phyloP scores from a whole-genome alignment of 2,113 vertebrate genomes.

The Larimichthys crocea region DNA sequence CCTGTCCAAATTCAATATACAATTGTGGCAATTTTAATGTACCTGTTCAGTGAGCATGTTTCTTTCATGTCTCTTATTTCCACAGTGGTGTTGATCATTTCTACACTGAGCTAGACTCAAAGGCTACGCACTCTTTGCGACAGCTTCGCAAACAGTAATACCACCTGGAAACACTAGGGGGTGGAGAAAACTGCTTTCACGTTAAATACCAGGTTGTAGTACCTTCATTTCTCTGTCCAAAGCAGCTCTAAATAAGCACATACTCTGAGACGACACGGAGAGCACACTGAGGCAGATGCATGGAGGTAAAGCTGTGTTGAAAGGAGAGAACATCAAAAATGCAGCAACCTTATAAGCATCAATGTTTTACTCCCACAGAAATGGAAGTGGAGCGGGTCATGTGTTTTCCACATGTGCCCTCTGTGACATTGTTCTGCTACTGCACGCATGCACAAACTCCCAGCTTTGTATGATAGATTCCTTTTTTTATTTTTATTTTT shows the following conservation, averaged over 20 bases:
- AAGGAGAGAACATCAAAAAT: background rate
- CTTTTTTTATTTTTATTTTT: no score
- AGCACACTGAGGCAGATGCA: background rate
- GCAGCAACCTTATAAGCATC: background rate
- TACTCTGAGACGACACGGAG: background rate
- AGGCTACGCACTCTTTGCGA: no score
- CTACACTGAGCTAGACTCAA: no score
- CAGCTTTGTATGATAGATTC: background rate
- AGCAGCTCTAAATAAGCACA: no score
- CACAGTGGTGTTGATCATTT: no score
- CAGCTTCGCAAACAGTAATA: no score
- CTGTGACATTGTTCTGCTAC: background rate
- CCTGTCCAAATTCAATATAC: no score
- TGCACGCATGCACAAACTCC: conserved; percentile 8
- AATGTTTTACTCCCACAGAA: background rate
- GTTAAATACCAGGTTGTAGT: background rate
- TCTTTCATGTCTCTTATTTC: no score
- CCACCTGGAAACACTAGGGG: no score
- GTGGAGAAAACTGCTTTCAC: no score
- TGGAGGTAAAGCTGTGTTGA: background rate
- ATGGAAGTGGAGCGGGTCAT: background rate
- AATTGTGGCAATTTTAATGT: no score
- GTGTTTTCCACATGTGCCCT: background rate
- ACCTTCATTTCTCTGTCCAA: background rate
- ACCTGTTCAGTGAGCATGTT: no score